Evolutionary conservation across 2,113 vertebrate genomes (phyloP), one percentile per base, ranked within the genome.

Genomic region (Lampris megalopsis): DNA sequence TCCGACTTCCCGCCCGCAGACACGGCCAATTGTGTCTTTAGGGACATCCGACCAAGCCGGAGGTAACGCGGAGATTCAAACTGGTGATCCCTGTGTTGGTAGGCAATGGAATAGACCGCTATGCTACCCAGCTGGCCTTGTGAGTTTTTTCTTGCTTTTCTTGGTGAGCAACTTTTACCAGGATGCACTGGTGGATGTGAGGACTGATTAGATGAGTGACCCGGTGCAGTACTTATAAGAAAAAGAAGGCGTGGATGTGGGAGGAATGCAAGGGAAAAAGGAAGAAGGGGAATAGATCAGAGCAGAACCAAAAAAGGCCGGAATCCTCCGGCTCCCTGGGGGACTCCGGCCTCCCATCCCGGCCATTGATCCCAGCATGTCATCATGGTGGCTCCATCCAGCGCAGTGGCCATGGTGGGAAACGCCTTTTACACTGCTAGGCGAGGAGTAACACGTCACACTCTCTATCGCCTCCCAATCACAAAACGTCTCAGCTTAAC

Each of bases 401-500:
- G 5, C 35, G 5, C 24, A 9, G n/a, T 9, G 41, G 62, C 52
- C 63, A 52, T 3, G 0, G 24, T 36, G 50, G 45, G 60, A 54
- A 63, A 63, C 2, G 37, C 2, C 45, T 49, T 49, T 70, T 72
- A 82, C 57, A 73, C 53, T 48, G 45, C 57, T 45, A 41, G 1
- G 2, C 40, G 5, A 6, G 37, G 66, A 57, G 9, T 57, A 47
- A 79, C 60, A 72, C 71, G 75, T 64, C n/a, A 13, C 48, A 45
- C n/a, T 59, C 65, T 73, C 52, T 11, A 54, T 68, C 58, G 68
- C 13, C 42, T 8, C 47, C 35, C 52, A 59, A 75, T 79, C 43
- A 63, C 48, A 38, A 40, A 9, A 6, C 41, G n/a, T 4, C 11
- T n/a, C 3, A 53, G 24, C 24, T 24, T 24, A 24, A 24, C 24